Percentiles rank a stretch among this genome's conserved stretches.
These are phyloP conservation scores for Ranitomeya imitator DNA, from an alignment of 2,113 vertebrate species.

Conservation along the genomic window DNA sequence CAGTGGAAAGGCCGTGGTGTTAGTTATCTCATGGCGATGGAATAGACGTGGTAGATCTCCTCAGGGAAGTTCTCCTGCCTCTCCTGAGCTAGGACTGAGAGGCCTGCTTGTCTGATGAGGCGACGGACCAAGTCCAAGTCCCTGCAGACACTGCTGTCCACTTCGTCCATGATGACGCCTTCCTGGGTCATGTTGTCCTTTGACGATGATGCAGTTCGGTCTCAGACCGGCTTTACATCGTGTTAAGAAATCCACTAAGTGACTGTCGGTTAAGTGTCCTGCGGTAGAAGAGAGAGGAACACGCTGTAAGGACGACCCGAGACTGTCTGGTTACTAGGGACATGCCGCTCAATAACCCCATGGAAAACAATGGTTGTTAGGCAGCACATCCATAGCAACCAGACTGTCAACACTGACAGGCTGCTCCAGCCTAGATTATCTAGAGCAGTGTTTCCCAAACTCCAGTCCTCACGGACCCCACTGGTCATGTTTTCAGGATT, in stretches of 20 bases:
- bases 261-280: slow-evolving; percentile 91
- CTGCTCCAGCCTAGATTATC: no score
- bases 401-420: not conserved
- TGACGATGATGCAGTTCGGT: slow-evolving; percentile 85
- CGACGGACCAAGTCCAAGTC: slow-evolving; percentile 79
- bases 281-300: not conserved
- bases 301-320: not conserved
- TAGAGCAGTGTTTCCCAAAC: no score
- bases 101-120: slow-evolving; percentile 79
- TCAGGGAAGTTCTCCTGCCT: slow-evolving; percentile 90
- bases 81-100: slow-evolving; percentile 83
- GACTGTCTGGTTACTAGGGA: not conserved
- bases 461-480: no score
- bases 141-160: slow-evolving; percentile 96
- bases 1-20: not conserved
- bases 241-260: slow-evolving; percentile 86
- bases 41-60: slow-evolving; percentile 95
- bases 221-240: slow-evolving; percentile 81
- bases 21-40: slow-evolving; percentile 87
- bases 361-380: not conserved
- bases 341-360: not conserved
- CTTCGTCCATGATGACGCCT: slow-evolving; percentile 90
- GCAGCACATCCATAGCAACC: not conserved
- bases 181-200: slow-evolving; percentile 97
- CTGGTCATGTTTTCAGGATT: no score